Base-by-base conservation (phyloP, 35 echinoderm and acorn worm genomes). In the Strongylocentrotus purpuratus region DNA sequence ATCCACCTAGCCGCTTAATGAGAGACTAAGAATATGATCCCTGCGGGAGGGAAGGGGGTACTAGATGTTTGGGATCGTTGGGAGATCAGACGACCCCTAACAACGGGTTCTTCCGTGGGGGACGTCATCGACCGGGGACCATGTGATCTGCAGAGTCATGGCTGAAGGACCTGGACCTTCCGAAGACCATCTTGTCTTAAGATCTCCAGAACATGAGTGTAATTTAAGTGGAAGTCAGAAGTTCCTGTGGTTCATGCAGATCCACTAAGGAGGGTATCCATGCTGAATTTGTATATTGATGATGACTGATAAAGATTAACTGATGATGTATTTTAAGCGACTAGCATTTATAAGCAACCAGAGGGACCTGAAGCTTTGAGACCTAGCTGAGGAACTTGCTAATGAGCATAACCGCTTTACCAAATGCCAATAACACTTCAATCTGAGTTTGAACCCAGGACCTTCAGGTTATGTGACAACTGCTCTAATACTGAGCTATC, bases 1-100 rank as follows among this genome's bases (percentile, higher is more conserved):
- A 45, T 89, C 87, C 87, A 89, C 45, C 12, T 45, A 18, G 87
- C 87, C 12, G 87, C 33, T 89, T 46, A 89, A 46, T 45, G 31
- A 7, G 20, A 46, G 33, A 89, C 87, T 89, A n/a, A 46, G 45
- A 89, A 89, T 33, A 89, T 46, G 87, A 89, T 89, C 87, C 33
- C 45, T 33, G 87, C 20, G 45, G 87, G 87, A 89, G 87, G 32
- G 35, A 41, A n/a, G n/a, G 45, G 33, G 87, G 41, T 78, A 89
- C 33, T 89, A 7, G 87, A 41, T 89, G 87, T 45, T 86, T 86
- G 33, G 20, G 85, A 86, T 86, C 28, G 10, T 33, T 89, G 32
- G 18, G 87, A 89, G 87, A 89, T 89, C 32, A 89, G 33, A 46
- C 20, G 4, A 46, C 14, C 33, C 87, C 33, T 25, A 45, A 45